Evolutionary conservation across 2,113 vertebrate species (phyloP).

Genomic region (Enhydra lutris): DNA sequence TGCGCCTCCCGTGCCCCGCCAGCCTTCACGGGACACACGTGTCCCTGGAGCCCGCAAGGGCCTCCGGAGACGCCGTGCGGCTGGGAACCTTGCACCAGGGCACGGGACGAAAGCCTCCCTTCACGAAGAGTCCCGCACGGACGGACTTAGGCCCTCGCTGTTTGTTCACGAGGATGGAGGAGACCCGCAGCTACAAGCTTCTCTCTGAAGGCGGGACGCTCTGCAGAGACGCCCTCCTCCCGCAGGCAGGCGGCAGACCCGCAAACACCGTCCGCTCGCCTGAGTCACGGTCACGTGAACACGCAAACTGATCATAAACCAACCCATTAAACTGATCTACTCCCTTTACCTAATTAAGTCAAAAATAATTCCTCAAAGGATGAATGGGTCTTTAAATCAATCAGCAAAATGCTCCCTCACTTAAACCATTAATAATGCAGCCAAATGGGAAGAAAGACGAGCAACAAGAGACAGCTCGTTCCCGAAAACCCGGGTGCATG

Average conservation of each 20-base stretch:
- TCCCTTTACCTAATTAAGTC: conserved; percentile 41
- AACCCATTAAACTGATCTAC: not conserved
- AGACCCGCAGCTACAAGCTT: not conserved
- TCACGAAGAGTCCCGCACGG: rapidly evolving
- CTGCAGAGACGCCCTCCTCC: not conserved
- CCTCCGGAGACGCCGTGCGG: rapidly evolving
- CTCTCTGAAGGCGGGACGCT: not conserved
- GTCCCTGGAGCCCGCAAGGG: not conserved
- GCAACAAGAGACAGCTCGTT: rapidly evolving
- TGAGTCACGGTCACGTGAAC: not conserved
- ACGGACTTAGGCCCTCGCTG: not conserved
- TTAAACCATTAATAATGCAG: not conserved
- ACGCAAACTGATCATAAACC: not conserved
- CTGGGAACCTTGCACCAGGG: rapidly evolving
- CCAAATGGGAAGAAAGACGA: not conserved
- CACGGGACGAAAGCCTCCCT: not conserved
- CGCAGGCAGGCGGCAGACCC: not conserved
- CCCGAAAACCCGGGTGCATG: rapidly evolving
- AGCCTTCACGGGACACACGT: not conserved
- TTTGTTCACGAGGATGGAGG: not conserved
- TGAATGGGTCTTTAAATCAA: not conserved
- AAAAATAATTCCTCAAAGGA: conserved; percentile 26
- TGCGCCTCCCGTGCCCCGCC: not conserved
- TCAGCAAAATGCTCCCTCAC: not conserved
- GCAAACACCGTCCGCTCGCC: not conserved